Evolutionary conservation across 2,113 vertebrate species (phyloP).

Genomic region (Chelonoidis abingdonii): DNA sequence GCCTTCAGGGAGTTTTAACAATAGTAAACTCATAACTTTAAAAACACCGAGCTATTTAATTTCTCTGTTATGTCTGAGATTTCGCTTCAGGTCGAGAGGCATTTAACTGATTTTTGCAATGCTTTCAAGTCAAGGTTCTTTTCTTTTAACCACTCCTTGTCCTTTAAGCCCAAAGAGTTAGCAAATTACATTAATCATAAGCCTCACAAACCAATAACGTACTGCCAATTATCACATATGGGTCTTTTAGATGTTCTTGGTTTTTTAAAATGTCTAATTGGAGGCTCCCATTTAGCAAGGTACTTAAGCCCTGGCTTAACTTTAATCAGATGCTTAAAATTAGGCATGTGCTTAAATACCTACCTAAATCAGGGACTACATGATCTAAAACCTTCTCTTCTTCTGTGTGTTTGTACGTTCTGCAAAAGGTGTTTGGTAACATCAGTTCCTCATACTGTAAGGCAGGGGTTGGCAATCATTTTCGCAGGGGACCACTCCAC

Average conservation of each 20-base stretch:
- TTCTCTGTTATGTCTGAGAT: constrained; percentile 48
- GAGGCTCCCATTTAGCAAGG: neutral
- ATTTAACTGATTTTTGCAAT: constrained; percentile 31
- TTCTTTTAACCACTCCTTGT: constrained; percentile 29
- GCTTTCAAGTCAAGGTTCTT: constrained; percentile 52
- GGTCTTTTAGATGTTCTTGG: neutral
- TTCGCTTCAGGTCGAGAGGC: constrained; percentile 48
- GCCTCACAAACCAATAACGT: neutral
- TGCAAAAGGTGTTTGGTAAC: neutral
- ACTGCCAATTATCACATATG: neutral
- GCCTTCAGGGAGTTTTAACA: neutral
- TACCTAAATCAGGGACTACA: neutral
- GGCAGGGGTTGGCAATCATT: too few species aligned
- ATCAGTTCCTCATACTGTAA: neutral
- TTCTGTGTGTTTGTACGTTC: neutral
- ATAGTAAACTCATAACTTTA: constrained; percentile 1
- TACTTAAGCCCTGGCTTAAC: neutral
- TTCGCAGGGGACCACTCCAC: too few species aligned
- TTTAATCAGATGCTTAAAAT: neutral
- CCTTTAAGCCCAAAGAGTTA: constrained; percentile 12
- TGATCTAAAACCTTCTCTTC: neutral
- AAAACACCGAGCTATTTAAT: constrained; percentile 32
- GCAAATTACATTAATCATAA: constrained; percentile 20
- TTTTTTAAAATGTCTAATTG: constrained; percentile 23
- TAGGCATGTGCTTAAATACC: neutral